Evolutionary conservation across 1,140 invertebrate species (phyloP).

Genomic region (Sycobia sp.): DNA sequence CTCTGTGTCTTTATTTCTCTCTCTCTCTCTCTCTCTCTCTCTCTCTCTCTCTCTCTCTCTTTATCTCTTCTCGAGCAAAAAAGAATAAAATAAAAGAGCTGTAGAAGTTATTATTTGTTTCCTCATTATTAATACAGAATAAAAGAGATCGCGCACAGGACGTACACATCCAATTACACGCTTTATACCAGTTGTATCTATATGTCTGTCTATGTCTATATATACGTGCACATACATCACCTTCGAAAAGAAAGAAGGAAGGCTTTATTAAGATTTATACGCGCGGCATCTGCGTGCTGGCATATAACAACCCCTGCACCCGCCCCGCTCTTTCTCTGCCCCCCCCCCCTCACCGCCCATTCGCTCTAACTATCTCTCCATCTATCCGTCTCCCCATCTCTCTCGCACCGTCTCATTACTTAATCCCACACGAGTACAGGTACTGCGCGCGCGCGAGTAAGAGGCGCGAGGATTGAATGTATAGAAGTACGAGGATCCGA

Average conservation of each 20-base stretch:
- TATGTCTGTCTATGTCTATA: too few species aligned
- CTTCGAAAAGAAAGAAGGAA: too few species aligned
- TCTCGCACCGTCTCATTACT: conserved; percentile 34
- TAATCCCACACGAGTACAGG: not conserved
- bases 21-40: too few species aligned
- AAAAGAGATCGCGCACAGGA: conserved; percentile 13
- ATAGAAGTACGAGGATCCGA: not conserved
- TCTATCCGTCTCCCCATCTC: conserved; percentile 21
- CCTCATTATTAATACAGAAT: conserved; percentile 26
- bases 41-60: not conserved
- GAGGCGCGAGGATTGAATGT: too few species aligned
- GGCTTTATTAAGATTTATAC: conserved; percentile 27
- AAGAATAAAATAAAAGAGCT: not conserved
- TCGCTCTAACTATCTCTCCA: conserved; percentile 22
- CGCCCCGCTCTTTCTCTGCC: not conserved
- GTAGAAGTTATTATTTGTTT: not conserved
- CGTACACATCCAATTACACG: conserved; percentile 25
- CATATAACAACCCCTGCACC: too few species aligned
- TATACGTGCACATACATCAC: too few species aligned
- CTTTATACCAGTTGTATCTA: too few species aligned
- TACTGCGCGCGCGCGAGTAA: not conserved
- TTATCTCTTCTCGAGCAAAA: not conserved
- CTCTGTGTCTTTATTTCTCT: too few species aligned
- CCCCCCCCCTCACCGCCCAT: not conserved
- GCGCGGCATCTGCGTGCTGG: not conserved